Base-by-base conservation (phyloP, 1,140 invertebrate genomes). In the Ostrea denselamellosa region DNA sequence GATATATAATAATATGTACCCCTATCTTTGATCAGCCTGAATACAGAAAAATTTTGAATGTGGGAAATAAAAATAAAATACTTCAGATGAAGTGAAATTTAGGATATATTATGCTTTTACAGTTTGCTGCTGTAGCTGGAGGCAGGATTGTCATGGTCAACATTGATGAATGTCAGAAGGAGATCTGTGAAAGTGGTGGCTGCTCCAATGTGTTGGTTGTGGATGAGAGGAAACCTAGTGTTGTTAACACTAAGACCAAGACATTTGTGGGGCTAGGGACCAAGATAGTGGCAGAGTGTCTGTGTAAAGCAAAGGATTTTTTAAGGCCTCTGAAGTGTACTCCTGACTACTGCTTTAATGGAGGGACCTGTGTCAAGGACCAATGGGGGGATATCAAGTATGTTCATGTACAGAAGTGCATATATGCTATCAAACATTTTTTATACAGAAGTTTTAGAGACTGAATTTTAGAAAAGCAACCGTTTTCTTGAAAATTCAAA, bases 81-180 rank as follows among this genome's bases (percentile, higher is more conserved):
- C 19, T 58, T 58, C 4, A 5, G 17, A 19, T 62, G 56, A 17
- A 19, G 8, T 62, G 34, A 62, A 62, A 19, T 62, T 19, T 19
- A 19, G 17, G 56, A 58, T 58, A 19, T 62, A 25, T 81, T 81
- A 5, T 51, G 54, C 14, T 58, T 2, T 19, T 77, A 25, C 87
- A 97, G 96, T 99, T 99, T 94, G 98, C 99, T 95, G 96, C 97
- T 91, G 97, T 97, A 90, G 97, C 99, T 10, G 98, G 98, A 51
- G 98, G 99, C 82, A 98, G 98, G 92, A 98, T 99, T 65, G 98
- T 97, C 5, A 99, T 99, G 98, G 98, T 99, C 3, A 98, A 98
- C 86, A 99, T 99, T 90, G 98, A 99, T 92, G 98, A 99, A 95
- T 99, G 99, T 94, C 95, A 99, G 95, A 98, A 99, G 93, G 97